phyloP scores from a whole-genome alignment of 2,888 invertebrate species.

The Maniola hyperantus region DNA sequence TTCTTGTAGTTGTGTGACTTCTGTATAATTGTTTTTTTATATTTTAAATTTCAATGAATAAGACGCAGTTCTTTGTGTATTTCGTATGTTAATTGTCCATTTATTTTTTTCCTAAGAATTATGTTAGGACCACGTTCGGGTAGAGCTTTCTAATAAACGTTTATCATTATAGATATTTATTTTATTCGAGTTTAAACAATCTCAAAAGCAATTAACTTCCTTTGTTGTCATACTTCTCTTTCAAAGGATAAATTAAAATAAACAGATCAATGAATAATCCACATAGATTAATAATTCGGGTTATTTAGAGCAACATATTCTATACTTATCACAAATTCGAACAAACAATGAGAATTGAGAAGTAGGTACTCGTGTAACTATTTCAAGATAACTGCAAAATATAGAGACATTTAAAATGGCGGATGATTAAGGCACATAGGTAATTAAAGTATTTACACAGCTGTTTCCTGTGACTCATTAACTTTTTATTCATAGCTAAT shows the following conservation, averaged over 20 bases:
- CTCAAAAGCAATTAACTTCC: too few species aligned
- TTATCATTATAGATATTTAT: too few species aligned
- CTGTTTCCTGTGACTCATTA: constrained; percentile 11
- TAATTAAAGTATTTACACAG: neutral
- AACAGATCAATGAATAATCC: too few species aligned
- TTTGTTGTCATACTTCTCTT: too few species aligned
- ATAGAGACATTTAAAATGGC: neutral
- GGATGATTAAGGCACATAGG: neutral
- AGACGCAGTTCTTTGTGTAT: neutral
- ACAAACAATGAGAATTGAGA: neutral
- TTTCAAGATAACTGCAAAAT: neutral
- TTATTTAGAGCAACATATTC: too few species aligned
- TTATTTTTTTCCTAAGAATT: neutral
- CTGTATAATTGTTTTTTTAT: constrained; percentile 3
- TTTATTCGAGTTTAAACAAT: too few species aligned
- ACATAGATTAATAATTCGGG: too few species aligned
- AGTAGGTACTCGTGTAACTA: neutral
- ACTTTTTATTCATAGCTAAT: neutral
- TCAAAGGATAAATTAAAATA: too few species aligned
- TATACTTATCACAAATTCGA: neutral
- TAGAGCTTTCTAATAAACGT: too few species aligned
- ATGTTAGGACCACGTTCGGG: too few species aligned
- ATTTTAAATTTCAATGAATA: neutral
- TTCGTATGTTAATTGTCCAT: neutral
- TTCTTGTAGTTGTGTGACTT: neutral